A percentile compares a stretch with the other conserved stretches of the same genome.
phyloP scores from a whole-genome alignment of 2,797 vertebrate species.

The Girardinus metallicus region DNA sequence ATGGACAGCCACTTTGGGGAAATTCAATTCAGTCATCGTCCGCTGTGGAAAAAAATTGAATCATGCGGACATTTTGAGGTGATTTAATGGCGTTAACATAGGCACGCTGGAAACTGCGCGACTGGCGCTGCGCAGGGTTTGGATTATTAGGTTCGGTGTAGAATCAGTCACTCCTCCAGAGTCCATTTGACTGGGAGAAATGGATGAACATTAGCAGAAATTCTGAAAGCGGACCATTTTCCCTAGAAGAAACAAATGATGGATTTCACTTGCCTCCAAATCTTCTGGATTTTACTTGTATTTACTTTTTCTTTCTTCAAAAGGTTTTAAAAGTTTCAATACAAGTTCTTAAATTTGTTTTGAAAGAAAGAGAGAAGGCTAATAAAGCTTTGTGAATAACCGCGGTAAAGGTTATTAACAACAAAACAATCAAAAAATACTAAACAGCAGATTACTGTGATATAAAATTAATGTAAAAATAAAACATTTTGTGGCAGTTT shows the following conservation, averaged over 20 bases:
- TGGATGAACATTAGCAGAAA: slow-evolving; percentile 75
- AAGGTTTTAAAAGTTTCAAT: slow-evolving; percentile 13
- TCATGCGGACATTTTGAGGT: slow-evolving; percentile 81
- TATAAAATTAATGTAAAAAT: not conserved
- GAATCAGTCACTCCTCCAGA: slow-evolving; percentile 80
- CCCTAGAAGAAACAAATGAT: slow-evolving; percentile 60
- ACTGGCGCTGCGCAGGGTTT: slow-evolving; percentile 64
- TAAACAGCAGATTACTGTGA: too few species aligned
- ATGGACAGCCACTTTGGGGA: slow-evolving; percentile 84
- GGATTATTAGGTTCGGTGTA: slow-evolving; percentile 79
- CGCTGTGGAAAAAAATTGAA: slow-evolving; percentile 80
- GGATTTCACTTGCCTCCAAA: slow-evolving; percentile 53
- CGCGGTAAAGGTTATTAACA: too few species aligned
- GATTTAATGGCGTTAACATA: slow-evolving; percentile 84
- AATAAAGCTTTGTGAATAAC: too few species aligned
- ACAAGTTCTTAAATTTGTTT: slow-evolving; percentile 15
- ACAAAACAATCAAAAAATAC: too few species aligned
- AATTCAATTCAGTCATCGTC: slow-evolving; percentile 82
- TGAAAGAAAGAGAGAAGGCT: not conserved
- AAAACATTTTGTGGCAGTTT: not conserved
- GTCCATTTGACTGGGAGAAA: slow-evolving; percentile 78
- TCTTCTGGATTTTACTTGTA: slow-evolving; percentile 22
- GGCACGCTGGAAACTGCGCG: slow-evolving; percentile 67
- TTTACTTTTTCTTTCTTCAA: slow-evolving; percentile 35
- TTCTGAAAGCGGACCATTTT: slow-evolving; percentile 73